Evolutionary conservation across 2,888 invertebrate species (phyloP).

Genomic region (Drosophila picticornis): DNA sequence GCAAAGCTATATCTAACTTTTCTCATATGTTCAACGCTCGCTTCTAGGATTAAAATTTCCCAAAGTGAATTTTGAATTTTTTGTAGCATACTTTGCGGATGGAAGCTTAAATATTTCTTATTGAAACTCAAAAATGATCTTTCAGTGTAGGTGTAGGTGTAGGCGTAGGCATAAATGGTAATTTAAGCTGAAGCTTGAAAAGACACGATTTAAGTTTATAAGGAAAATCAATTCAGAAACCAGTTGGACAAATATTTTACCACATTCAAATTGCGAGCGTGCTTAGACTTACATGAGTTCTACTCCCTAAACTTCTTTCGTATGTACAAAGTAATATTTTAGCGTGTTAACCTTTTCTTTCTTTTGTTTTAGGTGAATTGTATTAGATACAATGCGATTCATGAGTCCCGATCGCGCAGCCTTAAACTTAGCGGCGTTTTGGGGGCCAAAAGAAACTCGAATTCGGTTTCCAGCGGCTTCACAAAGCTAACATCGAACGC

Average conservation of each 20-base stretch:
- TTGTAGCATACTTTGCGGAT: conserved; percentile 36
- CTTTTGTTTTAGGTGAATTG: background rate
- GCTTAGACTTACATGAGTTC: conserved; percentile 7
- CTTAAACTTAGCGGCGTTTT: conserved; percentile 90
- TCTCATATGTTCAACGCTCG: conserved; percentile 9
- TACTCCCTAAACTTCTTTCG: conserved; percentile 18
- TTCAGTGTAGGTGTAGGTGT: background rate
- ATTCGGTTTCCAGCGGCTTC: conserved; percentile 90
- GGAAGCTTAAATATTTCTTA: background rate
- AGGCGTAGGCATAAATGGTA: background rate
- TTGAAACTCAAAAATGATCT: background rate
- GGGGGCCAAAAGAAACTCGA: conserved; percentile 93
- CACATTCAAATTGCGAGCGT: conserved; percentile 20
- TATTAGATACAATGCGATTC: conserved; percentile 44
- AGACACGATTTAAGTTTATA: conserved; percentile 2
- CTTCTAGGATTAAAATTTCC: background rate
- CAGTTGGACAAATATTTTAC: background rate
- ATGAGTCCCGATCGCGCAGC: conserved; percentile 87
- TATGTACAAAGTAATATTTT: conserved; percentile 30
- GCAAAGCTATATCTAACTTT: conserved; percentile 3
- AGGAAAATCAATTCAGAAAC: conserved; percentile 2
- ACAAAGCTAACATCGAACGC: conserved; percentile 90
- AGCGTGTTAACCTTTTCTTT: conserved; percentile 16
- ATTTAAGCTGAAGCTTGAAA: background rate
- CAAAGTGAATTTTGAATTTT: background rate